Evolutionary conservation across 2,888 invertebrate species (phyloP), one percentile per base, ranked within the genome.

Genomic region (Morpho helenor): DNA sequence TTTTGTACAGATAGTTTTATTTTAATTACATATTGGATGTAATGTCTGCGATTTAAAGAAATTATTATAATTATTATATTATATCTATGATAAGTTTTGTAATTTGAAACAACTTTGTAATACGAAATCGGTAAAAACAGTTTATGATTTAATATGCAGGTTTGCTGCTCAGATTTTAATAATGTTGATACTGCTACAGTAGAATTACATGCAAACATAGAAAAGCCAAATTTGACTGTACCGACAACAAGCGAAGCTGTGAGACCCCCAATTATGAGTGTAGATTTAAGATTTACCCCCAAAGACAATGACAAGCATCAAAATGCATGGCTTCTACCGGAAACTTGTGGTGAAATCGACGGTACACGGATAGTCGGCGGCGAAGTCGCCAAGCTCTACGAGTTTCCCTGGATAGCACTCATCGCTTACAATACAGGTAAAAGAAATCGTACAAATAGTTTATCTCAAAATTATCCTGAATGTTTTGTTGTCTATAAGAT

Each of bases 331-430:
- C 10, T 45, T 7, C 10, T 45, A 7, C 3, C 45, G 3, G 9
- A 10, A n/a, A 5, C 2, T 10, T 45, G 45, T 10, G 45, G 45
- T 7, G 45, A 9, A 9, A 45, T 39, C 9, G 16, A 22, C 41
- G 23, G 45, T 3, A 8, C 9, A 9, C 39, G 46, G 7, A 22
- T 46, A n/a, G 22, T 53, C 39, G 39, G 39, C 5, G 53, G 53
- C 7, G 22, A 39, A 31, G 9, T 16, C 23, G 46, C 46, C n/a
- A 9, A 9, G 9, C 31, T 53, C 16, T 53, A 53, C 39, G 46
- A 53, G 39, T 55, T 43, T 42, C 55, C 55, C 6, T 55, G 55
- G 55, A 55, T 55, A 49, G 43, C 55, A 4, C 9, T 49, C 3
- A 55, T 55, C 22, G 5, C 49, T 3, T 55, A 45, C 10, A 45